These are phyloP conservation scores for Osmerus mordax DNA, from an alignment of 2,113 vertebrate species.

Conservation along the genomic window DNA sequence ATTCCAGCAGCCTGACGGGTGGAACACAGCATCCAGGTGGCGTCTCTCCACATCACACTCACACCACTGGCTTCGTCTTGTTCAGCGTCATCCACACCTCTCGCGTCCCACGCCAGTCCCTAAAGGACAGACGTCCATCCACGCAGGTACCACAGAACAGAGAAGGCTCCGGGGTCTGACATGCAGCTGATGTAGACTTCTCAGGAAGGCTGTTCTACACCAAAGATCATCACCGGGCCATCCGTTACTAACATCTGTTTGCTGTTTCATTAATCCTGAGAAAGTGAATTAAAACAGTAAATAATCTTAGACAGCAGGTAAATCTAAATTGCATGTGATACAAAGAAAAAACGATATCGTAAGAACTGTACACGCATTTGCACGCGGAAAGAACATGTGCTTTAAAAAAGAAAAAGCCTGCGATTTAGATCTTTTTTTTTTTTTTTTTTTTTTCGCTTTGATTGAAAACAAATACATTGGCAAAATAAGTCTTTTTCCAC, in stretches of 20 bases:
- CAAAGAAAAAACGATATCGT: conserved; percentile 73
- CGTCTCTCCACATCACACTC: neutral
- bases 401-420: conserved; percentile 79
- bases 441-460: conserved; percentile 11
- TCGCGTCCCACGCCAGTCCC: conserved; percentile 55
- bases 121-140: conserved; percentile 11
- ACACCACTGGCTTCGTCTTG: conserved; percentile 22
- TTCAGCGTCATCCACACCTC: conserved; percentile 33
- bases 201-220: conserved; percentile 25
- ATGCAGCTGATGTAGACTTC: conserved; percentile 11
- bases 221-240: neutral
- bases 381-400: conserved; percentile 73
- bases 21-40: neutral
- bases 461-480: conserved; percentile 79
- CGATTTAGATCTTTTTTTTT: conserved; percentile 45
- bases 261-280: conserved; percentile 87
- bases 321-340: conserved; percentile 59
- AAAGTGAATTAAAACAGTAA: conserved; percentile 88
- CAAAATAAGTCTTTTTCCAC: conserved; percentile 73
- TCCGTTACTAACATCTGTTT: conserved; percentile 65
- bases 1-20: neutral
- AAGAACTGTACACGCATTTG: conserved; percentile 80
- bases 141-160: neutral
- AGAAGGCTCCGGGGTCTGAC: conserved; percentile 11
- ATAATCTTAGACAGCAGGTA: conserved; percentile 77